phyloP scores from a whole-genome alignment of 2,888 invertebrate genomes.

The Dasypolia templi region DNA sequence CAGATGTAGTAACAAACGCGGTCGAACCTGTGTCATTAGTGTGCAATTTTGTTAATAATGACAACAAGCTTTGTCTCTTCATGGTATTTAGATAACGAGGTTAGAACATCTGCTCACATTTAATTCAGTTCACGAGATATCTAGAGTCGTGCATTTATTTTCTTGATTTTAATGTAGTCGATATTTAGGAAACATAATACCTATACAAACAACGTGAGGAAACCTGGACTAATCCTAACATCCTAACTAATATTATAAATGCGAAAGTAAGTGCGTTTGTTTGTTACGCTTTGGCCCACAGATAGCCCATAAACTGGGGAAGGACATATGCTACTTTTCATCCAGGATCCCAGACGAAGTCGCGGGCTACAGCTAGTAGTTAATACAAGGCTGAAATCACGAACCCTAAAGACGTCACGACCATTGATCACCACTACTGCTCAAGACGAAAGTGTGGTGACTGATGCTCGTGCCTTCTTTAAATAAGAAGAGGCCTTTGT shows the following conservation, averaged over 20 bases:
- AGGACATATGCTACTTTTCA: no score
- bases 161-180: not conserved
- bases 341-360: no score
- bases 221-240: not conserved
- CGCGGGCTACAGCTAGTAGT: no score
- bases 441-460: not conserved
- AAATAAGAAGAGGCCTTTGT: not conserved
- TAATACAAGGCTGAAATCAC: not conserved
- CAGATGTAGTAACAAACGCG: constrained; percentile 9
- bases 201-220: not conserved
- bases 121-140: constrained; percentile 43
- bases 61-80: constrained; percentile 35
- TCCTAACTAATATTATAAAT: no score
- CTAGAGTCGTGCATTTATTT: constrained; percentile 30
- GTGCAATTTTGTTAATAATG: constrained; percentile 45
- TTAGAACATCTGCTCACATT: constrained; percentile 33
- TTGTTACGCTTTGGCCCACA: no score
- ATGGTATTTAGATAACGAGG: constrained; percentile 49
- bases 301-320: no score
- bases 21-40: constrained; percentile 17
- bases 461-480: not conserved
- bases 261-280: no score
- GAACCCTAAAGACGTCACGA: not conserved
- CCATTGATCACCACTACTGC: not conserved
- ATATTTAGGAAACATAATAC: not conserved